A percentile compares a stretch with the other conserved stretches of the same genome.
These are phyloP conservation scores for Maccullochella peelii DNA, from an alignment of 2,113 vertebrate species.

Conservation along the genomic window DNA sequence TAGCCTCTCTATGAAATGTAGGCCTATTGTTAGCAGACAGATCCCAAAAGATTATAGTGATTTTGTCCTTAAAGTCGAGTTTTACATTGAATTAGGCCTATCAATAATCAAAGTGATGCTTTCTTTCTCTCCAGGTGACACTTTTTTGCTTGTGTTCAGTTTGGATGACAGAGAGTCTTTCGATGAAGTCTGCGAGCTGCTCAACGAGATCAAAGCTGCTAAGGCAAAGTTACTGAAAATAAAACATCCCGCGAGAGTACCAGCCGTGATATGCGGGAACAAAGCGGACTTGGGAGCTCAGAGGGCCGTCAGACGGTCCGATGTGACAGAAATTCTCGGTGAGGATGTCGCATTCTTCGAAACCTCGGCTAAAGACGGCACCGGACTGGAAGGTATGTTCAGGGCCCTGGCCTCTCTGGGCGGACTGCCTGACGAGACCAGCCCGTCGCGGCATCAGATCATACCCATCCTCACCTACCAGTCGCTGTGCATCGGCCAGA, in stretches of 20 bases:
- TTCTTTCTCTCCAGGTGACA: constrained; percentile 75
- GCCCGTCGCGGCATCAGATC: constrained; percentile 76
- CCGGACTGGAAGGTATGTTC: constrained; percentile 79
- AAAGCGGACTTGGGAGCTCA: constrained; percentile 73
- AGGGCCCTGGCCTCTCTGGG: constrained; percentile 72
- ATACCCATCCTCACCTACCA: constrained; percentile 79
- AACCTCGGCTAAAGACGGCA: constrained; percentile 79
- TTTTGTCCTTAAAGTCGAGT: neutral
- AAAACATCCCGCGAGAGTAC: constrained; percentile 59
- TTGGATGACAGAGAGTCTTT: constrained; percentile 81
- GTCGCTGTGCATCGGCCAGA: constrained; percentile 63
- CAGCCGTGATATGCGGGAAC: constrained; percentile 81
- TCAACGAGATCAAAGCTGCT: constrained; percentile 76
- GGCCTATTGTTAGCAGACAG: neutral
- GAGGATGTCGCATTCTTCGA: constrained; percentile 74
- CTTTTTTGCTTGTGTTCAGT: constrained; percentile 84
- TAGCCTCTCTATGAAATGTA: neutral
- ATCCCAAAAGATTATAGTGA: neutral
- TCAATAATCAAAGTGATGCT: neutral
- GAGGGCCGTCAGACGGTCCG: constrained; percentile 54
- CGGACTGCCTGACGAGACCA: constrained; percentile 79
- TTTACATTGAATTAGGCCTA: neutral
- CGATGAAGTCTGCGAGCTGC: constrained; percentile 69
- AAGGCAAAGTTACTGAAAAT: constrained; percentile 78
- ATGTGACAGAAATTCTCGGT: constrained; percentile 62